phyloP scores from a whole-genome alignment of 2,797 vertebrate genomes.

The Luscinia luscinia region DNA sequence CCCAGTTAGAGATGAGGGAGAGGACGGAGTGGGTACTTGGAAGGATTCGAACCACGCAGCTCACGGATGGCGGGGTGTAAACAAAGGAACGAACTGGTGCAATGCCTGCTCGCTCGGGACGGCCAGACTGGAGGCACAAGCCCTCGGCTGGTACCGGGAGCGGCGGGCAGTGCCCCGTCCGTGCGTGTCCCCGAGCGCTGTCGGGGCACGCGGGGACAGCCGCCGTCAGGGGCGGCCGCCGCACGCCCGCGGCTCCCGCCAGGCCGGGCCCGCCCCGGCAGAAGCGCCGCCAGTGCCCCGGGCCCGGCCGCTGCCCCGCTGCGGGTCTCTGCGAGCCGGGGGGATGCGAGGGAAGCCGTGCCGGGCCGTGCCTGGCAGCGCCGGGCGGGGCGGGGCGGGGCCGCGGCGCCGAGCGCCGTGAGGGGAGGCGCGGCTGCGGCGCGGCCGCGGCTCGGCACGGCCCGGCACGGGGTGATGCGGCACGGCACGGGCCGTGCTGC shows the following conservation, averaged over 20 bases:
- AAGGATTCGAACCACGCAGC: neutral
- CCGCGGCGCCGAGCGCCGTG: neutral
- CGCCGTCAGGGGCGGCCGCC: neutral
- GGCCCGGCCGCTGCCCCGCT: neutral
- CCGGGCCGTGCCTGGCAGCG: neutral
- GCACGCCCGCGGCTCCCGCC: neutral
- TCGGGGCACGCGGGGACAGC: neutral
- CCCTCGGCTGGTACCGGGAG: neutral
- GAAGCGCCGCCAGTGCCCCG: neutral
- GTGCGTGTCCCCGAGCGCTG: neutral
- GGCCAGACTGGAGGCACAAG: too few species aligned
- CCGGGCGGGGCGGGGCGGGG: neutral
- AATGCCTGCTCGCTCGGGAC: neutral
- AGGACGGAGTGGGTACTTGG: rapidly evolving
- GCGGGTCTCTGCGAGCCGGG: neutral
- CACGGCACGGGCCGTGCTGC: neutral
- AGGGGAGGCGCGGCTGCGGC: neutral
- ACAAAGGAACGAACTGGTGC: rapidly evolving
- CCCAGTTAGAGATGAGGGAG: rapidly evolving
- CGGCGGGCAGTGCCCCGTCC: neutral
- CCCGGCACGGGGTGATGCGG: neutral
- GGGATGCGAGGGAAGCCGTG: neutral
- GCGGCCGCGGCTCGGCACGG: neutral
- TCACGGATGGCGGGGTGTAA: rapidly evolving
- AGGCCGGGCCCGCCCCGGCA: neutral